Evolutionary conservation across 2,113 vertebrate species (phyloP), one percentile per base, ranked within the genome.

Genomic region (Alligator mississippiensis): DNA sequence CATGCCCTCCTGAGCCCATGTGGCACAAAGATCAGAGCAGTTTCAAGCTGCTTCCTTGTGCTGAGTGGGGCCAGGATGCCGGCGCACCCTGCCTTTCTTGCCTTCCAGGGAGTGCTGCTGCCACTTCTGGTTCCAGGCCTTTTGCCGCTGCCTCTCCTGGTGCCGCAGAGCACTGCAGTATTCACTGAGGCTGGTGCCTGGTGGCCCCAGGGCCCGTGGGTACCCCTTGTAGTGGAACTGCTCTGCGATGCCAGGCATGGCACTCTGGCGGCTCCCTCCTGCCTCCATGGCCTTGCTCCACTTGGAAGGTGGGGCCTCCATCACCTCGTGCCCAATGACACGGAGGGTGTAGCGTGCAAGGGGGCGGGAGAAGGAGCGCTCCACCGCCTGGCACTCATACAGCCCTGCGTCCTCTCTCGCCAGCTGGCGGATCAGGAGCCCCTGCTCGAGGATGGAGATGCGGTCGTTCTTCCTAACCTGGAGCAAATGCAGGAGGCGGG

Each of bases 111-210:
- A 80, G 2, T 80, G 59, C 28, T 98, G 98, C 77, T 98, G 98
- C 98, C 98, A 97, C 93, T 98, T 98, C 58, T 98, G 95, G 0
- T 95, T 91, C 89, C 98, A 98, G 24, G 97, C 88, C 24, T 98
- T 98, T 94, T 98, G 98, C 94, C 97, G 96, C 22, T 98, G 97
- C 81, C 98, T 98, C 34, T 98, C 98, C 2, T 98, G 97, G 84
- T 97, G 98, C 97, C 98, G 98, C 91, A 99, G 97, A 84, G 98
- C 97, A 19, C 98, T 97, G 77, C 98, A 99, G 94, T 98, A 98
- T 84, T 97, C 95, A 1, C 98, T 98, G 76, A 97, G 92, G 28
- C 93, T 98, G 94, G 96, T 93, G n/a, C 97, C 95, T 1, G 96
- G 96, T 27, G 94, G 54, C 9, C 97, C 98, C 80, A 95, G 90